These are phyloP conservation scores for Dinothrombium tinctorium DNA, from an alignment of 1,140 invertebrate genomes.

Conservation along the genomic window DNA sequence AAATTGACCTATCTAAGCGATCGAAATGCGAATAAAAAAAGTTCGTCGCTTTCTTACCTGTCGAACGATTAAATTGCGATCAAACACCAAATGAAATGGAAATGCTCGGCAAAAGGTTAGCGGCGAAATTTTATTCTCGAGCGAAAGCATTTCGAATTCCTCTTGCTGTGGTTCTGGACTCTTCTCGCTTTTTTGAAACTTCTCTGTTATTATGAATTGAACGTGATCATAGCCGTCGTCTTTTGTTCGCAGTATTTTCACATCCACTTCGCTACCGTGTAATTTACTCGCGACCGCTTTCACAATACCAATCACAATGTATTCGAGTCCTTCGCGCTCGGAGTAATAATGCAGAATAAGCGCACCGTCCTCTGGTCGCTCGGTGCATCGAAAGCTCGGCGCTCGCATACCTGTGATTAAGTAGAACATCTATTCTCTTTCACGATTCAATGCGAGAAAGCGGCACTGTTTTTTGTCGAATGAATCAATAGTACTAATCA, in stretches of 20 bases:
- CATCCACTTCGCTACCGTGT: slow-evolving; percentile 69
- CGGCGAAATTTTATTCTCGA: slow-evolving; percentile 64
- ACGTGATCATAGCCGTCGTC: slow-evolving; percentile 63
- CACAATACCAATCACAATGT: slow-evolving; percentile 80
- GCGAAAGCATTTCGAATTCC: slow-evolving; percentile 5
- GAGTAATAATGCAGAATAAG: slow-evolving; percentile 77
- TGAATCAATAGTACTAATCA: too few relatives aligned
- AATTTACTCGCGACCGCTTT: slow-evolving; percentile 78
- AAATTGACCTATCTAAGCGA: too few relatives aligned
- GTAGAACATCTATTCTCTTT: too few relatives aligned
- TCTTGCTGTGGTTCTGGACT: slow-evolving; percentile 14
- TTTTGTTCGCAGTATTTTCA: slow-evolving; percentile 62
- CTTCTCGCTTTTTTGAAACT: background rate
- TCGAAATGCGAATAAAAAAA: too few relatives aligned
- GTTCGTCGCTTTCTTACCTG: slow-evolving; percentile 6
- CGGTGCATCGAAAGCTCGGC: slow-evolving; percentile 71
- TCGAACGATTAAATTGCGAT: slow-evolving; percentile 46
- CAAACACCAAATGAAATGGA: slow-evolving; percentile 83
- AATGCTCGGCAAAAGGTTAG: slow-evolving; percentile 77
- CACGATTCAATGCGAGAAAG: too few relatives aligned
- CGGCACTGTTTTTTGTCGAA: too few relatives aligned
- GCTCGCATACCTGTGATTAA: slow-evolving; percentile 45
- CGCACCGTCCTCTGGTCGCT: slow-evolving; percentile 52
- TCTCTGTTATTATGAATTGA: slow-evolving; percentile 61
- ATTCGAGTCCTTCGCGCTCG: slow-evolving; percentile 65